Evolutionary conservation across 2,888 invertebrate genomes (phyloP).

Genomic region (Ectobius pallidus): DNA sequence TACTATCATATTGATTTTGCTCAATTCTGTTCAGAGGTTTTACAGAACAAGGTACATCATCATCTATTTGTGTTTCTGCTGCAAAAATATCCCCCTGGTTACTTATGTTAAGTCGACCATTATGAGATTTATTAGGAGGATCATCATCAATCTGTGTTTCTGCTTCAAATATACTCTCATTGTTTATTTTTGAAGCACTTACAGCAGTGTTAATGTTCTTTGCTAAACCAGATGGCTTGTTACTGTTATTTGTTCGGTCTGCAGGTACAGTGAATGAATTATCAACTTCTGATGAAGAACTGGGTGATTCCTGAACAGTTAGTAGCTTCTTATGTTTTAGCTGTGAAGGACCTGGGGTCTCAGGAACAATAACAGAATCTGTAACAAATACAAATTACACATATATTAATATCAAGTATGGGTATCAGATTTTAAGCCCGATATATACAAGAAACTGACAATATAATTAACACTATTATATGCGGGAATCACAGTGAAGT

Average conservation of each 20-base stretch:
- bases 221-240: not conserved
- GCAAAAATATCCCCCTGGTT: not conserved
- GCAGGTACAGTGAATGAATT: not conserved
- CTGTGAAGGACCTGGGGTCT: not conserved
- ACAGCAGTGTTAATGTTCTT: not conserved
- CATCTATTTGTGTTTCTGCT: not conserved
- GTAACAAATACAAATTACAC: not conserved
- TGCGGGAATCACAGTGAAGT: too few relatives aligned
- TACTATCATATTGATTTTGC: too few relatives aligned
- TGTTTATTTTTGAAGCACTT: not conserved
- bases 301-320: not conserved
- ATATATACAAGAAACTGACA: too few relatives aligned
- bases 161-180: not conserved
- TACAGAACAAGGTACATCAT: too few relatives aligned
- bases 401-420: too few relatives aligned
- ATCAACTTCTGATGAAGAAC: not conserved
- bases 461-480: too few relatives aligned
- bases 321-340: not conserved
- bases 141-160: conserved; percentile 1
- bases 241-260: not conserved
- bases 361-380: conserved; percentile 9
- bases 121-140: not conserved
- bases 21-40: too few relatives aligned
- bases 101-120: too few relatives aligned
- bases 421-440: too few relatives aligned